Conservation (phyloP, 2,113 vertebrate species). For the Pseudorasbora parva region DNA sequence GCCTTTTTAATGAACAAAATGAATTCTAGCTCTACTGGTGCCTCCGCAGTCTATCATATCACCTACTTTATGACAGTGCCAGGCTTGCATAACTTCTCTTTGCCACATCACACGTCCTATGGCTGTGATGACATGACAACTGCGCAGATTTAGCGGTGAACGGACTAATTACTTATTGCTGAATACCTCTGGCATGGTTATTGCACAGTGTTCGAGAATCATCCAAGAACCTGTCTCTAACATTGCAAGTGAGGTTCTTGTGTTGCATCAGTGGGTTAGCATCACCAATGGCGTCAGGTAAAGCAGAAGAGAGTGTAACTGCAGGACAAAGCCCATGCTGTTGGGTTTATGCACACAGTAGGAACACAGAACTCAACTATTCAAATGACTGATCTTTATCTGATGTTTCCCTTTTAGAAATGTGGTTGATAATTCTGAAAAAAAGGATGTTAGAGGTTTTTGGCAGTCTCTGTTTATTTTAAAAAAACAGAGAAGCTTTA, state of each 20-base stretch:
- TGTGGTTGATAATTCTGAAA: slow-evolving; percentile 58
- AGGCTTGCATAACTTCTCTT: neutral
- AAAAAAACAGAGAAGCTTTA: neutral
- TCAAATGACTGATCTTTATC: slow-evolving; percentile 72
- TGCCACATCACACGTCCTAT: neutral
- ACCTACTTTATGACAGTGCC: neutral
- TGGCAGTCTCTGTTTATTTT: neutral
- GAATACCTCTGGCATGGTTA: neutral
- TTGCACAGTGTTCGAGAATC: neutral
- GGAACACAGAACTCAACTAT: slow-evolving; percentile 75
- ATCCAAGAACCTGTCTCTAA: neutral
- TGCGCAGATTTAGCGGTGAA: neutral
- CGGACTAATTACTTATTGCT: neutral
- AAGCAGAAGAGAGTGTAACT: slow-evolving; percentile 66
- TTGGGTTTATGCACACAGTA: slow-evolving; percentile 61
- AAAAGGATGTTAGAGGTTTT: slow-evolving; percentile 55
- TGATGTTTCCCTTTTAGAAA: slow-evolving; percentile 65
- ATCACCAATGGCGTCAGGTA: slow-evolving; percentile 55
- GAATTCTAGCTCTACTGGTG: neutral
- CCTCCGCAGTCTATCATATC: neutral
- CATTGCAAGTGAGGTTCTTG: neutral
- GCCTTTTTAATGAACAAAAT: neutral
- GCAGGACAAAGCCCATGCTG: slow-evolving; percentile 54
- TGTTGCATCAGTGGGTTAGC: slow-evolving; percentile 23
- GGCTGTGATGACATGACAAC: neutral